phyloP scores from a whole-genome alignment of 2,113 vertebrate species.

The Zosterops lateralis region DNA sequence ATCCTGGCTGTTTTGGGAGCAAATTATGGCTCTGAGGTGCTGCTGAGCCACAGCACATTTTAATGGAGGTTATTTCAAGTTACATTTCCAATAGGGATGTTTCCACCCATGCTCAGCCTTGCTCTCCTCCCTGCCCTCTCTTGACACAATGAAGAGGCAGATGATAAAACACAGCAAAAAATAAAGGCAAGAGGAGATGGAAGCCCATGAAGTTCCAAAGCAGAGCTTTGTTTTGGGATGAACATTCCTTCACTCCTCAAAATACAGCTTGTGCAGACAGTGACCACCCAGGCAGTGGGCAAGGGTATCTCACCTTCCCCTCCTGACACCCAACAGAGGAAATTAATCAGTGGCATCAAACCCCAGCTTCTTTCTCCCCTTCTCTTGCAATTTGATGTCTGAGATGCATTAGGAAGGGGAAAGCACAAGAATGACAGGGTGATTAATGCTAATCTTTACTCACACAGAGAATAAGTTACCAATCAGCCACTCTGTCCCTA shows the following conservation, averaged over 20 bases:
- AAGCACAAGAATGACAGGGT: neutral
- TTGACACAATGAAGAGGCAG: neutral
- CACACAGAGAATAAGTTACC: neutral
- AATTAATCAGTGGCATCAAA: neutral
- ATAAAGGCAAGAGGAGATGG: neutral
- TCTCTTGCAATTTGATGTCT: neutral
- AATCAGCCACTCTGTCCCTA: neutral
- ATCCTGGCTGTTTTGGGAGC: fast-evolving
- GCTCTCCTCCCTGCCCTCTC: neutral
- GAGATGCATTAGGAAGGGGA: neutral
- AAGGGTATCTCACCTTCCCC: neutral
- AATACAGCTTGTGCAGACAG: neutral
- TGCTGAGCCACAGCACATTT: fast-evolving
- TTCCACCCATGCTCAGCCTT: fast-evolving
- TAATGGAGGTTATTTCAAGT: neutral
- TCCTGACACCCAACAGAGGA: neutral
- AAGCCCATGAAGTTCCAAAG: neutral
- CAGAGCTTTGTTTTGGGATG: neutral
- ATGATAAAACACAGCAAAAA: neutral
- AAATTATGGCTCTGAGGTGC: neutral
- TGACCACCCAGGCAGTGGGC: neutral
- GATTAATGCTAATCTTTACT: conserved; percentile 21
- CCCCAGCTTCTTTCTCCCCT: neutral
- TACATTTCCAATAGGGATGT: fast-evolving
- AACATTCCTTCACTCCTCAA: neutral